phyloP scores from a whole-genome alignment of 1,140 invertebrate genomes.

The Paraescarpia echinospica region DNA sequence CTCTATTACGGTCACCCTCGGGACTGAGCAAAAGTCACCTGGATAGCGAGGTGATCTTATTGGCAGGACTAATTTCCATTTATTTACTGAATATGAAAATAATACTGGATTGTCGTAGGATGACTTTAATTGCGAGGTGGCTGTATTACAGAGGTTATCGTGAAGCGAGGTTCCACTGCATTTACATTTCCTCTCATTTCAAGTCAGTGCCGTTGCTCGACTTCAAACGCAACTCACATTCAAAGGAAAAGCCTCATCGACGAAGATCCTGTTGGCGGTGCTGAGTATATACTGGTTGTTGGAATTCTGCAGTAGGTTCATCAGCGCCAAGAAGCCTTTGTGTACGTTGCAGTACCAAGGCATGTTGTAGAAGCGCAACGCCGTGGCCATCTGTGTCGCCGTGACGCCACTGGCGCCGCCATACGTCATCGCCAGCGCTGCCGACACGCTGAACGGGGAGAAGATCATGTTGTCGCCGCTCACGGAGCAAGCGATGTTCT shows the following conservation, averaged over 20 bases:
- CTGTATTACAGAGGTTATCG: no score
- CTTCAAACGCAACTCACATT: neutral
- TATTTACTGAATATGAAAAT: no score
- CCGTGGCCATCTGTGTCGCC: constrained; percentile 56
- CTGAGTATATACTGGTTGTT: neutral
- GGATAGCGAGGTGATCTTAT: no score
- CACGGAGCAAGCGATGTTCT: neutral
- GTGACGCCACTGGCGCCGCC: constrained; percentile 74
- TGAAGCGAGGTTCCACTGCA: no score
- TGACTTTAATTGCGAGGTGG: no score
- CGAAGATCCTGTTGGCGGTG: neutral
- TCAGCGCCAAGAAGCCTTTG: neutral
- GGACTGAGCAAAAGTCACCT: no score
- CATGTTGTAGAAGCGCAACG: constrained; percentile 20
- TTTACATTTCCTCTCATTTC: neutral
- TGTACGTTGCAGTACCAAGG: neutral
- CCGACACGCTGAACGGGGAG: constrained; percentile 72
- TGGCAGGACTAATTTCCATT: no score
- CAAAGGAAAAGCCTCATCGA: neutral
- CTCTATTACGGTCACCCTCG: no score
- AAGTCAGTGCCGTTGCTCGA: neutral
- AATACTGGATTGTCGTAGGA: no score
- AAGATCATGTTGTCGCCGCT: constrained; percentile 15
- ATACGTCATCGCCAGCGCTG: constrained; percentile 77
- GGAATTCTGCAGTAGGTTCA: neutral